A percentile compares a stretch with the other conserved stretches of the same genome.
Conservation (phyloP, 2,113 vertebrate genomes). For the Oreochromis aureus region DNA sequence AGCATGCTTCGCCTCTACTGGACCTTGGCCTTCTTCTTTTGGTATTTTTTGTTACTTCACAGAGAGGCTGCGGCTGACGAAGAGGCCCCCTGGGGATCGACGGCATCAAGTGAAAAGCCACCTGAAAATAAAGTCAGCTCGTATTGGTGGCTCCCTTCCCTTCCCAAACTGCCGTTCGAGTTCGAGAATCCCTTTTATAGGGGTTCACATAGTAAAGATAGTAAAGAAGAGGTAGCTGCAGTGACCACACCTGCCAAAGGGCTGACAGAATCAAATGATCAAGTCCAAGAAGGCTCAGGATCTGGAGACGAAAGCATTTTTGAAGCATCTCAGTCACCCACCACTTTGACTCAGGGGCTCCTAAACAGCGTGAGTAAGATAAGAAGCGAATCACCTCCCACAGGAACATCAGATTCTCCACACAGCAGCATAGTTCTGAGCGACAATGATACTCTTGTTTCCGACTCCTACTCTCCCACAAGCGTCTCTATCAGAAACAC, state of each 20-base stretch:
- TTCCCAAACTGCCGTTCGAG: neutral
- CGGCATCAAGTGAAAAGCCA: neutral
- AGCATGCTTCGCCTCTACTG: slow-evolving; percentile 64
- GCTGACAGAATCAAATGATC: neutral
- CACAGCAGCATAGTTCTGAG: slow-evolving; percentile 17
- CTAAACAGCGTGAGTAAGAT: slow-evolving; percentile 22
- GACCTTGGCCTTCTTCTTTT: slow-evolving; percentile 54
- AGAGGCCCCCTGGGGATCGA: slow-evolving; percentile 39
- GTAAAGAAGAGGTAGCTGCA: neutral
- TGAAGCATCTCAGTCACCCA: slow-evolving; percentile 20
- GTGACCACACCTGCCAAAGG: neutral
- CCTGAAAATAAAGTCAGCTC: neutral
- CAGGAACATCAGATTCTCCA: slow-evolving; percentile 39
- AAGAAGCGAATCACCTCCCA: slow-evolving; percentile 33
- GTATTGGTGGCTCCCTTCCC: slow-evolving; percentile 19
- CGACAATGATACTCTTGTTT: slow-evolving; percentile 38
- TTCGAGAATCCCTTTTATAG: neutral
- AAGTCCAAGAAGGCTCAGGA: slow-evolving; percentile 6
- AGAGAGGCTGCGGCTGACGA: slow-evolving; percentile 40
- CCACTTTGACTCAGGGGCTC: slow-evolving; percentile 2
- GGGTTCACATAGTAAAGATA: neutral
- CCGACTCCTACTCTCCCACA: slow-evolving; percentile 28
- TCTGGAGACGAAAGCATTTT: slow-evolving; percentile 38
- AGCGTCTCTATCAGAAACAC: slow-evolving; percentile 20
- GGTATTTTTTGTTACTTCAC: slow-evolving; percentile 47